These are phyloP conservation scores for Ctenodactylus gundi DNA, from an alignment of 2,113 vertebrate genomes.

Conservation along the genomic window DNA sequence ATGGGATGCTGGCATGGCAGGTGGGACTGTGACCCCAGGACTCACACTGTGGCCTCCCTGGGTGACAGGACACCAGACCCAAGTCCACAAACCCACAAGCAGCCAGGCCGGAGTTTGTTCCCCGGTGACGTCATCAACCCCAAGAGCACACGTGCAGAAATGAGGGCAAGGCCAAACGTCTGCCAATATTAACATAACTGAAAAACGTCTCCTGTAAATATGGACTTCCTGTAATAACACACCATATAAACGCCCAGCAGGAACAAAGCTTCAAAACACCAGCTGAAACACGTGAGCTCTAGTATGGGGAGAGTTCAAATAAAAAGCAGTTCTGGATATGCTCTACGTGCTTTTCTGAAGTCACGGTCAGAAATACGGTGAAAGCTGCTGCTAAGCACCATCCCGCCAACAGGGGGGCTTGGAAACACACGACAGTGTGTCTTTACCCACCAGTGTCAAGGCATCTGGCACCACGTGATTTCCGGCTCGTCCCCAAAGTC, in stretches of 20 bases:
- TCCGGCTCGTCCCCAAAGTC: too few species aligned
- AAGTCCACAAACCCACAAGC: background rate
- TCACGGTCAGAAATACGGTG: background rate
- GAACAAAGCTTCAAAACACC: too few species aligned
- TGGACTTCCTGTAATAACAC: conserved; percentile 7
- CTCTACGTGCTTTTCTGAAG: too few species aligned
- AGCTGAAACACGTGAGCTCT: too few species aligned
- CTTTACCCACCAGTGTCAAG: too few species aligned
- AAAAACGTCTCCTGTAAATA: conserved; percentile 40
- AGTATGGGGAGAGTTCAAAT: too few species aligned
- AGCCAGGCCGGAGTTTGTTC: conserved; percentile 17
- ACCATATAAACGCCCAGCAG: too few species aligned
- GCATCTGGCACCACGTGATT: too few species aligned
- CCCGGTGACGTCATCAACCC: conserved; percentile 18
- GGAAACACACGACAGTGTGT: too few species aligned
- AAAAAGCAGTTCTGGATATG: too few species aligned
- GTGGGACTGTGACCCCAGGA: background rate
- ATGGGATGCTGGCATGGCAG: background rate
- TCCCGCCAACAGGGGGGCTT: too few species aligned
- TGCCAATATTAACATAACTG: conserved; percentile 21
- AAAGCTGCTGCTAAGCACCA: background rate
- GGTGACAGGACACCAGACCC: conserved; percentile 32
- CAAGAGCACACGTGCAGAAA: conserved; percentile 18
- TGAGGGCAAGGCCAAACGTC: conserved; percentile 36
- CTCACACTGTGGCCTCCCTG: background rate